These are phyloP conservation scores for Danionella dracula DNA, from an alignment of 2,797 vertebrate species.

Conservation along the genomic window DNA sequence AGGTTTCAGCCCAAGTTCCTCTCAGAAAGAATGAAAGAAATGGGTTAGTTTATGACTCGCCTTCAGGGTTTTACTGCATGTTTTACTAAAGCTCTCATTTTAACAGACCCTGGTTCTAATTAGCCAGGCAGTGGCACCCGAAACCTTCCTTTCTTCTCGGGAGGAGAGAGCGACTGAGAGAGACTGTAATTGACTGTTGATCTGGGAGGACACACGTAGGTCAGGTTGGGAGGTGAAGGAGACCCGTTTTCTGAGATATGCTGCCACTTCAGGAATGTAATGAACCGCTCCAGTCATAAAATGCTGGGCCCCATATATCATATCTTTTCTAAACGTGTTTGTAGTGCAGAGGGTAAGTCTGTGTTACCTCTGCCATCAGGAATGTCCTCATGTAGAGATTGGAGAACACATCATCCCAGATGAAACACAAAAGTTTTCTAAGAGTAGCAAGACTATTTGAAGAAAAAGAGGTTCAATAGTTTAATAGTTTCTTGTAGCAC, in stretches of 20 bases:
- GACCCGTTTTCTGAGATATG: conserved; percentile 53
- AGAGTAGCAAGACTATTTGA: background rate
- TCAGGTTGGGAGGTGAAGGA: conserved; percentile 57
- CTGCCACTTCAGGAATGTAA: conserved; percentile 52
- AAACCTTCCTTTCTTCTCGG: conserved; percentile 59
- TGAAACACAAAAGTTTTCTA: conserved; percentile 17
- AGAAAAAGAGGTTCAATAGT: background rate
- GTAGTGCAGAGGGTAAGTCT: conserved; percentile 30
- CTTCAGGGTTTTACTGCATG: conserved; percentile 83
- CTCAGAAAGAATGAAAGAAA: conserved; percentile 80
- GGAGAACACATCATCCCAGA: conserved; percentile 14
- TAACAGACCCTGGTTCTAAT: conserved; percentile 83
- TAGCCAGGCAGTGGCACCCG: conserved; percentile 65
- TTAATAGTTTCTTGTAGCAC: too few species aligned
- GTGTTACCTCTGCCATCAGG: conserved; percentile 25
- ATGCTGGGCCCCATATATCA: conserved; percentile 36
- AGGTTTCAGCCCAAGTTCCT: conserved; percentile 75
- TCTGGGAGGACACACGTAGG: conserved; percentile 64
- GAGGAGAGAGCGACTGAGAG: conserved; percentile 46
- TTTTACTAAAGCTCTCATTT: conserved; percentile 82
- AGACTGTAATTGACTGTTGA: conserved; percentile 65
- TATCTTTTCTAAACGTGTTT: conserved; percentile 36
- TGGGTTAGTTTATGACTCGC: conserved; percentile 78
- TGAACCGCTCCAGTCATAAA: conserved; percentile 46
- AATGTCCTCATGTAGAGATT: conserved; percentile 11